These are phyloP conservation scores for Alentia gelatinosa DNA, from an alignment of 2,888 invertebrate species.

Conservation along the genomic window DNA sequence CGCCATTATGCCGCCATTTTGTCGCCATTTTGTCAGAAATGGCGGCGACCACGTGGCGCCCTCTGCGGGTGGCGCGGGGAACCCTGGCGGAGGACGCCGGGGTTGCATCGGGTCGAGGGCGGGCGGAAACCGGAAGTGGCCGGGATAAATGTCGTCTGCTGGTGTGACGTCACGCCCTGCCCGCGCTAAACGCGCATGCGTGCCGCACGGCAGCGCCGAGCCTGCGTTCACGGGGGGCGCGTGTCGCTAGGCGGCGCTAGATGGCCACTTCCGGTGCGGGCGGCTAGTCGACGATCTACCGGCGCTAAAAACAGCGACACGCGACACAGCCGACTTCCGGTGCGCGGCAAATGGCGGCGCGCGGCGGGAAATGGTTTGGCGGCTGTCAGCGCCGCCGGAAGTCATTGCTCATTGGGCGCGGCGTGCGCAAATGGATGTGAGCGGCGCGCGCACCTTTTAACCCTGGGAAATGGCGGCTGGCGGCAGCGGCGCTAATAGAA, in stretches of 20 bases:
- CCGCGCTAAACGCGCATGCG: slow-evolving; percentile 28
- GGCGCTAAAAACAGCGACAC: slow-evolving; percentile 22
- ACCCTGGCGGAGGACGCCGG: neutral
- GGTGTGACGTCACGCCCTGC: neutral
- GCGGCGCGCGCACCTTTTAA: slow-evolving; percentile 23
- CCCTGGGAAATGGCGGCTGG: neutral
- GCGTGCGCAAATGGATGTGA: neutral
- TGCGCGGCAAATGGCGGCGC: neutral
- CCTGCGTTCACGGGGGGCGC: neutral
- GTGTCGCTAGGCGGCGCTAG: slow-evolving; percentile 21
- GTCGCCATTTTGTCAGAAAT: neutral
- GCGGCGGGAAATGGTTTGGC: slow-evolving; percentile 47
- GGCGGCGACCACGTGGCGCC: neutral
- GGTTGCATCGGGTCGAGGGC: neutral
- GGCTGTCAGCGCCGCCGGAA: slow-evolving; percentile 14
- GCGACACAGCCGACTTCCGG: neutral
- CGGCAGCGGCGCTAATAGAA: neutral
- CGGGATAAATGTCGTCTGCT: slow-evolving; percentile 28
- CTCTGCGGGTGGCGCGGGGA: neutral
- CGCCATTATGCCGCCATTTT: neutral
- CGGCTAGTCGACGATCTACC: slow-evolving; percentile 8
- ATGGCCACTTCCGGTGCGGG: slow-evolving; percentile 6
- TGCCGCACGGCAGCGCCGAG: slow-evolving; percentile 6
- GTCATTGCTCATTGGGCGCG: slow-evolving; percentile 30
- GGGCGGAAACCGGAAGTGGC: neutral